Evolutionary conservation across 2,113 vertebrate species (phyloP).

Genomic region (Osmerus mordax): DNA sequence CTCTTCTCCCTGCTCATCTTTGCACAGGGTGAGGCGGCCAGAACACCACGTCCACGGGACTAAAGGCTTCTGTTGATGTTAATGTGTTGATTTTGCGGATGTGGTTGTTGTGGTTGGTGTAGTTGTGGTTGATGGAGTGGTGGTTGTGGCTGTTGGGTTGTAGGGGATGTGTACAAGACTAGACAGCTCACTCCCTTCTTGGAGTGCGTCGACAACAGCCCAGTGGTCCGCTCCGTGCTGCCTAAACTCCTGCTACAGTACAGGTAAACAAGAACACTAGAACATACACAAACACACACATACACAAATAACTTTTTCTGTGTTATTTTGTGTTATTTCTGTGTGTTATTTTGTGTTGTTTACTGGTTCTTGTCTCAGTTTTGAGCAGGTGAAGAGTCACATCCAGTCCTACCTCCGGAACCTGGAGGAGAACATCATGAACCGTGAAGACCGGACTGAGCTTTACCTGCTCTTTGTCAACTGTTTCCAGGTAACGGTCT

Average conservation of each 20-base stretch:
- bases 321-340: too few species aligned
- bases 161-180: constrained; percentile 69
- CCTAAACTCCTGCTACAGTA: constrained; percentile 72
- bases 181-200: constrained; percentile 71
- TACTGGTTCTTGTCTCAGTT: constrained; percentile 47
- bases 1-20: constrained; percentile 55
- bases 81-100: too few species aligned
- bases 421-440: constrained; percentile 62
- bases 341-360: too few species aligned
- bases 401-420: constrained; percentile 65
- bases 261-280: constrained; percentile 53
- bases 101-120: too few species aligned
- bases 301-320: too few species aligned
- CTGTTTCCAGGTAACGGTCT: constrained; percentile 69
- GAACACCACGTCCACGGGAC: background rate
- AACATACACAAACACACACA: constrained; percentile 1
- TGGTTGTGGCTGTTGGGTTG: background rate
- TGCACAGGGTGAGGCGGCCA: constrained; percentile 37
- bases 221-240: constrained; percentile 74
- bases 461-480: constrained; percentile 73
- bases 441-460: constrained; percentile 57
- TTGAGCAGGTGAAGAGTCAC: constrained; percentile 66
- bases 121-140: too few species aligned
- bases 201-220: constrained; percentile 73
- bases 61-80: background rate